Conservation (phyloP, 1,140 invertebrate genomes). For the Formica exsecta region DNA sequence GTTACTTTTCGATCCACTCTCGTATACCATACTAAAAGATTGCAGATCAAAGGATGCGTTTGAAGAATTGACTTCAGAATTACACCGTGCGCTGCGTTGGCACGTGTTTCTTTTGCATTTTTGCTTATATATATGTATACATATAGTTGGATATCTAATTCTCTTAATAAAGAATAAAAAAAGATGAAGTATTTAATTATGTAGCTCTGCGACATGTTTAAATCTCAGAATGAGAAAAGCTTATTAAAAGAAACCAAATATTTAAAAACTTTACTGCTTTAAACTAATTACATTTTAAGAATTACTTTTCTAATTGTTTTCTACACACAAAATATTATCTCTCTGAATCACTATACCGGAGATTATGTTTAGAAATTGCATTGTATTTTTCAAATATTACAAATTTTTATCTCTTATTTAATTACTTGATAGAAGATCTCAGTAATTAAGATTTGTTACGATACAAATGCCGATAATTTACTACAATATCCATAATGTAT, state of each 20-base stretch:
- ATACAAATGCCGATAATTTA: conserved; percentile 10
- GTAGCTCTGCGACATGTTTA: too few species aligned
- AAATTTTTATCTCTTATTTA: background rate
- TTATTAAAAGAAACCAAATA: background rate
- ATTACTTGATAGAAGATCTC: background rate
- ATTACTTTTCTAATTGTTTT: background rate
- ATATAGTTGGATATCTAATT: too few species aligned
- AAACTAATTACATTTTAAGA: background rate
- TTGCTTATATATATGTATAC: too few species aligned
- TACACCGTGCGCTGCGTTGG: too few species aligned
- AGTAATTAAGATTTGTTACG: background rate
- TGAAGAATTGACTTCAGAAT: too few species aligned
- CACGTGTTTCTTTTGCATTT: too few species aligned
- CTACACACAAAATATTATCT: background rate
- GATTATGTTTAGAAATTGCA: background rate
- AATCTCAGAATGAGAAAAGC: background rate
- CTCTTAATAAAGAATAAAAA: too few species aligned
- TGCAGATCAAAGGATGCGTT: too few species aligned
- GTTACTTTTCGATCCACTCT: too few species aligned
- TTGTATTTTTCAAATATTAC: background rate
- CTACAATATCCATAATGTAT: background rate
- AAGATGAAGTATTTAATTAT: too few species aligned
- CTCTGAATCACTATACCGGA: background rate
- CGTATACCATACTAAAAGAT: too few species aligned
- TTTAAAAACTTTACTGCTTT: background rate